Evolutionary conservation across 2,888 invertebrate species (phyloP), one percentile per base, ranked within the genome.

Genomic region (Xestia sexstrigata): DNA sequence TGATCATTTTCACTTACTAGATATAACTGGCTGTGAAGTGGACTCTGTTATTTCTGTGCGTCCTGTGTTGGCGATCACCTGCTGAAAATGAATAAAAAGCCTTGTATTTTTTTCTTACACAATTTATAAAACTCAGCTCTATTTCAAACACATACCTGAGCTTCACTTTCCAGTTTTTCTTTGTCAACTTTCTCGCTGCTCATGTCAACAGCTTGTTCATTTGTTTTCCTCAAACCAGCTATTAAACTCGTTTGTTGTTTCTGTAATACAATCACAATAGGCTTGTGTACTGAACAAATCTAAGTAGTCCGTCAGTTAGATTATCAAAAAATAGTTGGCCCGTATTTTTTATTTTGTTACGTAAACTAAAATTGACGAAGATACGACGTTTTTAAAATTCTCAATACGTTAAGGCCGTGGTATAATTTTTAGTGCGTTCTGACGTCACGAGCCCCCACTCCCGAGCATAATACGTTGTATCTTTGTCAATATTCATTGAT

Each of bases 231-330:
- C 74, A 99, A 95, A 15, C 99, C 99, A 7, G 99, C 99, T 70
- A 99, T 98, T 26, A 99, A 96, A 92, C 99, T 99, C 81, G 99
- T 99, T 96, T 99, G 99, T 94, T 99, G 99, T 95, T 99, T 99
- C 99, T 99, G 95, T 76, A 88, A 82, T 58, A 60, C 20, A 81
- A 65, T 23, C 1, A 35, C 35, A 35, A 35, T 35, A 35, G 35
- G 35, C 35, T 35, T 2, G 35, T 35, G 1, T 35, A n/a, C n/a
- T n/a, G n/a, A n/a, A n/a, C 35, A 35, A 35, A 35, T 35, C 35
- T 35, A 35, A 2, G 1, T 35, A 35, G 35, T 35, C 35, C 35
- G 35, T 35, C 35, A 35, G 35, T 35, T 35, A 35, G 35, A n/a
- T n/a, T n/a, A n/a, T n/a, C n/a, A n/a, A n/a, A 35, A 35, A 35